These are phyloP conservation scores for Oceanites oceanicus DNA, from an alignment of 2,113 vertebrate species.

Conservation along the genomic window DNA sequence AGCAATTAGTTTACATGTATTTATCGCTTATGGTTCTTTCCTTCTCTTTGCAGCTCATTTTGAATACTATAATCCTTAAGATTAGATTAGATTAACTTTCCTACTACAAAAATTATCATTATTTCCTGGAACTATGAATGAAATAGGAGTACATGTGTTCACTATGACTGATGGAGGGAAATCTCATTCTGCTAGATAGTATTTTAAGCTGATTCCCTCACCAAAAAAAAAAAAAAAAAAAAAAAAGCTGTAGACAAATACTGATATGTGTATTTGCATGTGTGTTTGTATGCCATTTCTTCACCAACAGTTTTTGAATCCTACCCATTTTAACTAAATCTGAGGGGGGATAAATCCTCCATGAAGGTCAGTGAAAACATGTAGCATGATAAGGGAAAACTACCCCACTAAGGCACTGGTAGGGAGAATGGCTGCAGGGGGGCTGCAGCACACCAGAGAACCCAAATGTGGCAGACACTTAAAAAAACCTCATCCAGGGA, in stretches of 20 bases:
- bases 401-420: not conserved
- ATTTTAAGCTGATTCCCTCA: not conserved
- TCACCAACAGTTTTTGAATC: not conserved
- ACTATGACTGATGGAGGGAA: not conserved
- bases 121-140: constrained; percentile 51
- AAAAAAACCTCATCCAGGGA: not conserved
- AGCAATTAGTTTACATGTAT: constrained; percentile 39
- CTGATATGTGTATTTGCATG: not conserved
- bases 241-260: not conserved
- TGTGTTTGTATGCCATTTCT: not conserved
- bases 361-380: not conserved
- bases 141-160: constrained; percentile 32
- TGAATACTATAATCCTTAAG: constrained; percentile 11
- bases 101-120: constrained; percentile 18
- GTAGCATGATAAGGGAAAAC: not conserved
- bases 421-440: not conserved
- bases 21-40: constrained; percentile 27
- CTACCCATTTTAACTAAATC: not conserved
- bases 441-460: not conserved
- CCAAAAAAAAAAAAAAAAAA: not conserved
- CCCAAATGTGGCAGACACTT: not conserved
- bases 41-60: constrained; percentile 22
- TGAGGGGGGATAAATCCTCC: not conserved
- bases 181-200: not conserved
- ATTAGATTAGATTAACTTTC: constrained; percentile 10